Conservation (phyloP, 2,113 vertebrate genomes). For the Bos javanicus region DNA sequence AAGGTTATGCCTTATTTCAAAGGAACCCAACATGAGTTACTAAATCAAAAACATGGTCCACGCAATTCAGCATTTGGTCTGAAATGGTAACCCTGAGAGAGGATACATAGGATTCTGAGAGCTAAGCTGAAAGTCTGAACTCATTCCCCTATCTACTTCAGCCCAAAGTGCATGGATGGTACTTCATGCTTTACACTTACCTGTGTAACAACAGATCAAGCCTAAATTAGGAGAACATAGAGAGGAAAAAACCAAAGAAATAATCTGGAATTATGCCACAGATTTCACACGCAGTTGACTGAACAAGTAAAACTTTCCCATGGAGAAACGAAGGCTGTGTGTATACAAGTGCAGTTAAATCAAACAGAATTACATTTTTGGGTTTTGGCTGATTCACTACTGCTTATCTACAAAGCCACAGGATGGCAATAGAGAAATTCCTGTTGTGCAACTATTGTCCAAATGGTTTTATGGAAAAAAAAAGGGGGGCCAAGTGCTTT, state of each 20-base stretch:
- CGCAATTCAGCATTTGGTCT: neutral
- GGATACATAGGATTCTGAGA: neutral
- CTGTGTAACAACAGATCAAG: neutral
- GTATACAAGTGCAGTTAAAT: slow-evolving; percentile 36
- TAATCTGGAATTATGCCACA: slow-evolving; percentile 19
- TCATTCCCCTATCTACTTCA: neutral
- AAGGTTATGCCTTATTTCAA: neutral
- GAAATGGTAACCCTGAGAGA: neutral
- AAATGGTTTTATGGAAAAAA: neutral
- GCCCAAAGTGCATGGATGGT: neutral
- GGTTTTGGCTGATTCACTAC: slow-evolving; percentile 15
- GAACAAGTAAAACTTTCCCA: slow-evolving; percentile 37
- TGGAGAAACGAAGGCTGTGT: neutral
- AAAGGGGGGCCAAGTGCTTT: neutral
- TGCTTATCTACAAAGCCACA: slow-evolving; percentile 67
- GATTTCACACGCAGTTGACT: neutral
- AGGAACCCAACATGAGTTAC: neutral
- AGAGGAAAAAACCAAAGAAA: slow-evolving; percentile 26
- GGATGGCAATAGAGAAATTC: slow-evolving; percentile 57
- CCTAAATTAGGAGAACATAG: neutral
- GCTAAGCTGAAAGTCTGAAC: neutral
- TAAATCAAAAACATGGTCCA: neutral
- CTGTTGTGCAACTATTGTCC: slow-evolving; percentile 49
- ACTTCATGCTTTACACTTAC: neutral
- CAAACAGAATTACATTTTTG: slow-evolving; percentile 62